Conservation (phyloP, 2,888 invertebrate genomes). For the Drosophila atripex region DNA sequence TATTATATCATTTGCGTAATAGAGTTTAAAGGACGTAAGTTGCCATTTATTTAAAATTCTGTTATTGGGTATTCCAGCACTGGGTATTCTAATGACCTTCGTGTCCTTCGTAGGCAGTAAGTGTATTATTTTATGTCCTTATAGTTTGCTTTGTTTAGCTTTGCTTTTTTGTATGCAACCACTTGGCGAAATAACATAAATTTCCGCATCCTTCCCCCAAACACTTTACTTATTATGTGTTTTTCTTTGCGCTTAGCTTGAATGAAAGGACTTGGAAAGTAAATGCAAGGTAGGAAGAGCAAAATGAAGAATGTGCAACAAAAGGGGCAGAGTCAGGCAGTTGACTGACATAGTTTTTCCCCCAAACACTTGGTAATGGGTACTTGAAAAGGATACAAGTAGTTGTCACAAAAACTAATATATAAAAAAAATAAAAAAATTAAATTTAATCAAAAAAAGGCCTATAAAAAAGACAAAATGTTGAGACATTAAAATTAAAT, state of each 20-base stretch:
- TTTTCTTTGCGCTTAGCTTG: constrained; percentile 48
- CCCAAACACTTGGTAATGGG: background rate
- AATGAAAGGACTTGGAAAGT: constrained; percentile 25
- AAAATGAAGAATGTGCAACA: constrained; percentile 6
- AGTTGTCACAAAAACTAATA: background rate
- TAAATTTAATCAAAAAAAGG: background rate
- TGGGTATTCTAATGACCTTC: background rate
- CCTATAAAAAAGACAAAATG: rapidly evolving
- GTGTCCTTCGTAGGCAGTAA: background rate
- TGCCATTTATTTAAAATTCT: too few relatives aligned
- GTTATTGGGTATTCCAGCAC: too few relatives aligned
- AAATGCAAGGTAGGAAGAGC: constrained; percentile 2
- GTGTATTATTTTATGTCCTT: constrained; percentile 35
- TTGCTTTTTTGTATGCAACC: constrained; percentile 39
- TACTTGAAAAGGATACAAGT: background rate
- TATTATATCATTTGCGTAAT: background rate
- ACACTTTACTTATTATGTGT: constrained; percentile 57
- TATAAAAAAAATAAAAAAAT: background rate
- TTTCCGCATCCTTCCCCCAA: constrained; percentile 40
- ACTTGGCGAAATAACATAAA: constrained; percentile 60
- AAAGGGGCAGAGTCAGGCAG: constrained; percentile 22
- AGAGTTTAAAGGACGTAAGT: background rate
- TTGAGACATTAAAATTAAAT: background rate
- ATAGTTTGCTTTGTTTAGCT: constrained; percentile 36
- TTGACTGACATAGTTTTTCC: constrained; percentile 66